These are phyloP conservation scores for Dicyrtomina minuta DNA, from an alignment of 2,888 invertebrate genomes.

Conservation along the genomic window DNA sequence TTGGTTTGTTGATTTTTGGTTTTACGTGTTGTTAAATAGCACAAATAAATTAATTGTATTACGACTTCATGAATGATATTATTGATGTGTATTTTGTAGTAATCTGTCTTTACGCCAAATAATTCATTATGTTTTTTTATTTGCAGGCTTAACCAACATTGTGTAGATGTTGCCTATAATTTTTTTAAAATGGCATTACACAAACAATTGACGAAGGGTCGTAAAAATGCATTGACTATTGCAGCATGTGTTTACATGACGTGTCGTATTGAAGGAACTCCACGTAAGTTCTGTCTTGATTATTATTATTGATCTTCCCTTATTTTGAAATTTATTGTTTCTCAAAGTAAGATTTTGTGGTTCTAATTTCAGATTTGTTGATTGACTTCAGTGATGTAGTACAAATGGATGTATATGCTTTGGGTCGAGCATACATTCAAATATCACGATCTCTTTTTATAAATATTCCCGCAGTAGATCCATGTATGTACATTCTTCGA, in stretches of 20 bases:
- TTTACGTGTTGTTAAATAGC: too few species aligned
- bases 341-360: too few species aligned
- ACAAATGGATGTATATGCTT: conserved; percentile 92
- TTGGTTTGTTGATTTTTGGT: conserved; percentile 48
- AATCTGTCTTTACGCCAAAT: not conserved
- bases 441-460: conserved; percentile 87
- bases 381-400: conserved; percentile 98
- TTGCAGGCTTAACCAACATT: conserved; percentile 79
- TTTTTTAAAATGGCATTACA: conserved; percentile 89
- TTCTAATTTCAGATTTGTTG: conserved; percentile 70
- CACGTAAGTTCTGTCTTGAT: conserved; percentile 65
- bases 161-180: conserved; percentile 88
- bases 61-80: not conserved
- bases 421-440: conserved; percentile 88
- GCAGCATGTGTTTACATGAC: conserved; percentile 98
- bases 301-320: not conserved
- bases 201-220: conserved; percentile 82
- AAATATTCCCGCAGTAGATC: conserved; percentile 86
- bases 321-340: too few species aligned
- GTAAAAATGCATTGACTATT: conserved; percentile 85
- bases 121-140: not conserved
- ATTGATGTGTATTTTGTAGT: not conserved
- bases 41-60: too few species aligned
- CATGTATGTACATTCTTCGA: conserved; percentile 90
- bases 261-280: conserved; percentile 90